A percentile compares a stretch with the other conserved stretches of the same genome.
These are phyloP conservation scores for Pararge aegeria DNA, from an alignment of 1,140 invertebrate species.

Conservation along the genomic window DNA sequence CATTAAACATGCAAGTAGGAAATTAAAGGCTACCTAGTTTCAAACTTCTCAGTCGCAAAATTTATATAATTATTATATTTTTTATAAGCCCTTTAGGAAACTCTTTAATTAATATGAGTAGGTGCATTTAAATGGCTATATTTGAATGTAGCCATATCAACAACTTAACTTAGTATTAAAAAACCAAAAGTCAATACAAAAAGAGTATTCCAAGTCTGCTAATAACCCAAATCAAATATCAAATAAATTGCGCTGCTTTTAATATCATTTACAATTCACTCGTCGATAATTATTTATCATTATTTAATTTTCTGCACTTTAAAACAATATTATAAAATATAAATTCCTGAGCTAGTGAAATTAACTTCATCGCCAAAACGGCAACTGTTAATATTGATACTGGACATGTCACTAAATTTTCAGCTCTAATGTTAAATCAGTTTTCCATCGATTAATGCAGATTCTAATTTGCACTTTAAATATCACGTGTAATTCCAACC, in stretches of 20 bases:
- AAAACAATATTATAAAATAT: constrained; percentile 11
- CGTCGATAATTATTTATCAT: constrained; percentile 1
- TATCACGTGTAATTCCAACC: constrained; percentile 28
- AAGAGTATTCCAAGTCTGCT: too few species aligned
- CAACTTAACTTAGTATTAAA: too few species aligned
- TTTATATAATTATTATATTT: too few species aligned
- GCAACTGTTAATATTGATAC: constrained; percentile 25
- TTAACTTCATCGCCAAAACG: constrained; percentile 21
- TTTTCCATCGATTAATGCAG: constrained; percentile 33
- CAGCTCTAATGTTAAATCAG: constrained; percentile 26
- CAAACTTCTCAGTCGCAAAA: too few species aligned
- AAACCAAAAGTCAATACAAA: too few species aligned
- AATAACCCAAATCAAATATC: too few species aligned
- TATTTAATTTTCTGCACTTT: constrained; percentile 4
- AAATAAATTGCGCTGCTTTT: background rate
- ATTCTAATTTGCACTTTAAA: constrained; percentile 39
- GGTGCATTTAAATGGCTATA: too few species aligned
- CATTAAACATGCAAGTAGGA: too few species aligned
- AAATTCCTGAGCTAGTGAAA: constrained; percentile 13
- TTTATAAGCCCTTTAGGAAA: too few species aligned
- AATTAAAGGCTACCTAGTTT: too few species aligned
- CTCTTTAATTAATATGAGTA: too few species aligned
- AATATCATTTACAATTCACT: background rate
- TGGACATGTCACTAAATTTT: constrained; percentile 26
- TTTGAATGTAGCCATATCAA: too few species aligned